Base-by-base conservation (phyloP, 2,797 vertebrate species). In the Rhadinocentrus ornatus region DNA sequence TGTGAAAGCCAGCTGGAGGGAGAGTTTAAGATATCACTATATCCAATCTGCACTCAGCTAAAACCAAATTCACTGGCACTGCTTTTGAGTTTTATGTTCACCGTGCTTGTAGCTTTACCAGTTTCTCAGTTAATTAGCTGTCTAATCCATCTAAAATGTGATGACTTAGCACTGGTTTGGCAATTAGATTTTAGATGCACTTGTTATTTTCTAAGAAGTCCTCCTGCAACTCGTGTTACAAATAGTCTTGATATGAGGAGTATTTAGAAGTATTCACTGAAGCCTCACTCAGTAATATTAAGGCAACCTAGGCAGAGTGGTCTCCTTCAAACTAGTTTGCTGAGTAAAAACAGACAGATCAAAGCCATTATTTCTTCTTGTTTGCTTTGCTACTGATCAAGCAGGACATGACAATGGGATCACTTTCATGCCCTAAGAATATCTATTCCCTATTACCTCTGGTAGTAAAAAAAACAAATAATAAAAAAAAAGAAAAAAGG, bases 381-480 rank as follows among this genome's bases (percentile, higher is more conserved):
- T 87, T 88, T 77, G 70, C 85, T 86, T 81, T 84, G 78, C 80
- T 77, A 65, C 68, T 78, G 83, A 86, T 86, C 77, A 83, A 84
- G 86, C 55, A 81, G 69, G 46, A 39, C 73, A 66, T 70, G 78
- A 87, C 78, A 88, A 81, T 81, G 73, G 85, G 84, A 80, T 82
- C 81, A 72, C 73, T 86, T 88, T 90, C 85, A 87, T 27, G 48
- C 66, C 4, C 54, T 64, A 69, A 76, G 83, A 70, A 66, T 83
- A 85, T 87, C 77, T 76, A 78, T 87, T 89, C 88, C 80, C 74
- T 84, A 78, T 86, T 78, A 77, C 81, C 78, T 80, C 69, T 86
- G 80, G 78, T 69, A 22, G 74, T 80, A 74, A 81, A 78, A 72
- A 77, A 52, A 79, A 39, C n/a, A n/a, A n/a, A n/a, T n/a, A n/a